A percentile compares a stretch with the other conserved stretches of the same genome.
These are phyloP conservation scores for Sebastolobus altivelis DNA, from an alignment of 2,797 vertebrate genomes.

Conservation along the genomic window DNA sequence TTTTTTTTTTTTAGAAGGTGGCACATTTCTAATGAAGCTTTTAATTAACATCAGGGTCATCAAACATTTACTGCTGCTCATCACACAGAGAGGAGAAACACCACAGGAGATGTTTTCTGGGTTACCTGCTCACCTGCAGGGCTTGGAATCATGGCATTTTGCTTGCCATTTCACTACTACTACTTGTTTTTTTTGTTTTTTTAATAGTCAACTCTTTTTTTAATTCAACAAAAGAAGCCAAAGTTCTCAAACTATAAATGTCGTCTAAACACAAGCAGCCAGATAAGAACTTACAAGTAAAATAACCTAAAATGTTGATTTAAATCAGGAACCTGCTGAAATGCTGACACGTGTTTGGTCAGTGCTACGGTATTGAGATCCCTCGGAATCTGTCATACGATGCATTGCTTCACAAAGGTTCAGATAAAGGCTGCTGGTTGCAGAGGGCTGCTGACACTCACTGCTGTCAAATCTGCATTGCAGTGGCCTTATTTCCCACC, in stretches of 20 bases:
- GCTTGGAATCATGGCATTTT: neutral
- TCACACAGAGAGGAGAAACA: neutral
- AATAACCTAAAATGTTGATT: neutral
- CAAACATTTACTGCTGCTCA: conserved; percentile 17
- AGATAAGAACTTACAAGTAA: neutral
- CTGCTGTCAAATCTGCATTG: conserved; percentile 40
- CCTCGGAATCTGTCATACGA: neutral
- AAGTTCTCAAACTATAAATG: neutral
- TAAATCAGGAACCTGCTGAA: neutral
- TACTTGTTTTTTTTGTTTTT: too few species aligned
- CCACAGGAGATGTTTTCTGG: neutral
- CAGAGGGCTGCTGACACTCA: conserved; percentile 14
- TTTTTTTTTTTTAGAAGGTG: conserved; percentile 6
- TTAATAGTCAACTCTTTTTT: neutral
- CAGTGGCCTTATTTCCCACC: conserved; percentile 47
- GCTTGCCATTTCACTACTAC: neutral
- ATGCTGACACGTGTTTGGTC: too few species aligned
- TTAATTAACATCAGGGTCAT: conserved; percentile 63
- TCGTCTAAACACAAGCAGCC: neutral
- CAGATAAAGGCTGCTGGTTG: conserved; percentile 1
- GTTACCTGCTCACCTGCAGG: conserved; percentile 25
- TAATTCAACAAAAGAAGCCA: neutral
- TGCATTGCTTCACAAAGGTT: conserved; percentile 13
- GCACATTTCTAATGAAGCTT: conserved; percentile 64
- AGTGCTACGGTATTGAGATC: neutral